Conservation (phyloP, 2,888 invertebrate species). For the Thecophora atra region DNA sequence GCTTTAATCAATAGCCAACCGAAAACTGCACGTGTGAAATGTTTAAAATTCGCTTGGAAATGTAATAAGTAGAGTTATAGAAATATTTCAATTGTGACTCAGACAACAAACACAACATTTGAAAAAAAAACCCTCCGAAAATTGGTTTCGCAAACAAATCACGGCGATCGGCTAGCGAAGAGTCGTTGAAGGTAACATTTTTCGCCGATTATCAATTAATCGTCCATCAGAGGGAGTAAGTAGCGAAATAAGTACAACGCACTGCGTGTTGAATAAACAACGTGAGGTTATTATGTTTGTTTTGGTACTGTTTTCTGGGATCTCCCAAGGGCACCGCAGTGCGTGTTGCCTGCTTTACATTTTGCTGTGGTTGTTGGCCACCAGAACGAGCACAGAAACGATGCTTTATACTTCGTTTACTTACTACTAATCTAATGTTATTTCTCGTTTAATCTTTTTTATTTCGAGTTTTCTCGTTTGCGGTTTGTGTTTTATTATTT, state of each 20-base stretch:
- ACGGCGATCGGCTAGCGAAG: not conserved
- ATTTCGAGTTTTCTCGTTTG: not conserved
- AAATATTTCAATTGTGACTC: not conserved
- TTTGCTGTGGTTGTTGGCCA: not conserved
- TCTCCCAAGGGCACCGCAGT: not conserved
- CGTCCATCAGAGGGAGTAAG: not conserved
- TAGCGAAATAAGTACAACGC: constrained; percentile 20
- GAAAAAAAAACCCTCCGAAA: not conserved
- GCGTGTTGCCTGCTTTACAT: not conserved
- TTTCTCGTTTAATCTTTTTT: not conserved
- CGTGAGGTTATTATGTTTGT: constrained; percentile 7
- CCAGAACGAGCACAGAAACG: constrained; percentile 15
- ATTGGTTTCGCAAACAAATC: not conserved
- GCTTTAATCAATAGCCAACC: too few relatives aligned
- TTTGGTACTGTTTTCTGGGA: constrained; percentile 4
- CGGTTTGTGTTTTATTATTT: not conserved
- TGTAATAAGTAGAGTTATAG: too few relatives aligned
- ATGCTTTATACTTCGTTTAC: not conserved
- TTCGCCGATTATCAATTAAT: not conserved
- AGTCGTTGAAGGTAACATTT: not conserved
- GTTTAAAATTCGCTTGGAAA: too few relatives aligned
- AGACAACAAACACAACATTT: not conserved
- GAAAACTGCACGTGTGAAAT: too few relatives aligned
- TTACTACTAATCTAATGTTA: not conserved
- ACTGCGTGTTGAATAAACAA: constrained; percentile 9